Evolutionary conservation across 2,113 vertebrate genomes (phyloP).

Genomic region (Zeus faber): DNA sequence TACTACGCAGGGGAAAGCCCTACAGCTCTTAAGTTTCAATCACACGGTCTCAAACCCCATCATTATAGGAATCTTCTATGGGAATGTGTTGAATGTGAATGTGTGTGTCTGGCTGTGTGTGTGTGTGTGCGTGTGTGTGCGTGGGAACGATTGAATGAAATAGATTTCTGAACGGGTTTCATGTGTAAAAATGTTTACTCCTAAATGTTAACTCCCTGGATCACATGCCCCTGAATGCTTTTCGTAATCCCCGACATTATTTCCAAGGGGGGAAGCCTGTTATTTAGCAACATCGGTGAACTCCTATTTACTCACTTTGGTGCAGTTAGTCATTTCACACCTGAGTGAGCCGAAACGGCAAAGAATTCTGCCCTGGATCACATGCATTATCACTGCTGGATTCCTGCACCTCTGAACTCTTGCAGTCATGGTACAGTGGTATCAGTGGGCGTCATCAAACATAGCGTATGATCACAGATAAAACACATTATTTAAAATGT

Average conservation of each 20-base stretch:
- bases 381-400: too few species aligned
- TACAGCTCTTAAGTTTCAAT: slow-evolving; percentile 1
- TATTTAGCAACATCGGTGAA: slow-evolving; percentile 7
- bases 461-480: too few species aligned
- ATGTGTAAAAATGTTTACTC: background rate
- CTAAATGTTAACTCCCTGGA: too few species aligned
- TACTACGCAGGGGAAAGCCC: slow-evolving; percentile 6
- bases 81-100: background rate
- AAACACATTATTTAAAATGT: too few species aligned
- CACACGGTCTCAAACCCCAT: background rate
- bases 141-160: background rate
- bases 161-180: background rate
- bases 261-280: slow-evolving; percentile 7
- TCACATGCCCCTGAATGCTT: background rate
- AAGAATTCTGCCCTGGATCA: too few species aligned
- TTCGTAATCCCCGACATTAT: background rate
- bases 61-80: slow-evolving; percentile 14
- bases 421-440: too few species aligned
- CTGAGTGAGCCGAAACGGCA: too few species aligned
- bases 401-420: too few species aligned
- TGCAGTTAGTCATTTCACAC: slow-evolving; percentile 13
- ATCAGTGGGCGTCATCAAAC: too few species aligned
- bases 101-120: background rate
- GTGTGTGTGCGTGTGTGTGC: background rate
- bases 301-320: background rate